Evolutionary conservation across 2,797 vertebrate species (phyloP).

Genomic region (Cyprinella venusta): DNA sequence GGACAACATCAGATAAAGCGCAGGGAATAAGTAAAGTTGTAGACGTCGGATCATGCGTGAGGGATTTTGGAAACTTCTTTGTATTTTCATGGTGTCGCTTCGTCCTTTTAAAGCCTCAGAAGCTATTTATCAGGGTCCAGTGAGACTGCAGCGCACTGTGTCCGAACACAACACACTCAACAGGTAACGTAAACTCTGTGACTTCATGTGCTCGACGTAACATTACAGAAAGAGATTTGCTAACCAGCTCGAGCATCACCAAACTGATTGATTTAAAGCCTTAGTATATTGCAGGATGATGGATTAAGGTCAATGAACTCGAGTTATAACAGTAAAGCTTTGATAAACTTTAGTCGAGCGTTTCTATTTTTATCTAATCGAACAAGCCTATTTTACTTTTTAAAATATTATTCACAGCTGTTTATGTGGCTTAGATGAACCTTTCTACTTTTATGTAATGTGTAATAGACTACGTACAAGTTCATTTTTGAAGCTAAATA

Average conservation of each 20-base stretch:
- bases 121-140: conserved; percentile 75
- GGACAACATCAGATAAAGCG: conserved; percentile 19
- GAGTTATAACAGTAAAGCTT: neutral
- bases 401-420: neutral
- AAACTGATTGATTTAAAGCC: neutral
- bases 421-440: neutral
- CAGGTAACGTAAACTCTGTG: conserved; percentile 67
- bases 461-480: too few species aligned
- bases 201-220: neutral
- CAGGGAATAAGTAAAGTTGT: neutral
- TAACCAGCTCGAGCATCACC: neutral
- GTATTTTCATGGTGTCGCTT: conserved; percentile 9
- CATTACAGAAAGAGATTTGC: neutral
- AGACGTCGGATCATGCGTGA: conserved; percentile 34
- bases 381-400: neutral
- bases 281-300: neutral
- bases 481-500: too few species aligned
- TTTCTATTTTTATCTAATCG: neutral
- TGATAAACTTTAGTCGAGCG: neutral
- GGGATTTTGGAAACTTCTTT: conserved; percentile 28
- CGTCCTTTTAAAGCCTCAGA: conserved; percentile 52
- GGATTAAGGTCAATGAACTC: neutral
- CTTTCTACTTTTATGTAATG: too few species aligned
- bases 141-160: conserved; percentile 71
- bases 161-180: conserved; percentile 68